These are phyloP conservation scores for Rhinichthys klamathensis DNA, from an alignment of 2,113 vertebrate species.

Conservation along the genomic window DNA sequence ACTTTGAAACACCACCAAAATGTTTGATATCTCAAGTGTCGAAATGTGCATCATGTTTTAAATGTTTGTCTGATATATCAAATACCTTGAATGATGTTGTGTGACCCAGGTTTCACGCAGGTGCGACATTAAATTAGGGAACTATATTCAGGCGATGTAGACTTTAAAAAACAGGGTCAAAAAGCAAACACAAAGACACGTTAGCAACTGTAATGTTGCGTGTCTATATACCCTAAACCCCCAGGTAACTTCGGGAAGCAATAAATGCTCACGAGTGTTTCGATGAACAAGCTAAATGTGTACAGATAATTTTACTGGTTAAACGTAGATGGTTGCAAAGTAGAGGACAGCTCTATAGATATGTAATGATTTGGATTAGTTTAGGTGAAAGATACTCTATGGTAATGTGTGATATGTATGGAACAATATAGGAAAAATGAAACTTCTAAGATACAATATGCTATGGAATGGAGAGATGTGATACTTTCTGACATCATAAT, in stretches of 20 bases:
- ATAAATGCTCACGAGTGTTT: slow-evolving; percentile 70
- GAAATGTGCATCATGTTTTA: slow-evolving; percentile 48
- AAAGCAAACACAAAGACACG: slow-evolving; percentile 59
- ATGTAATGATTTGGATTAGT: slow-evolving; percentile 50
- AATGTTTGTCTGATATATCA: slow-evolving; percentile 56
- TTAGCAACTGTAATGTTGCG: slow-evolving; percentile 58
- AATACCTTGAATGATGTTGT: slow-evolving; percentile 51
- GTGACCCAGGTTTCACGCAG: slow-evolving; percentile 46
- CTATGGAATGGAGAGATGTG: slow-evolving; percentile 38
- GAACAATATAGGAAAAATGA: slow-evolving; percentile 39
- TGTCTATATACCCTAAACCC: slow-evolving; percentile 60
- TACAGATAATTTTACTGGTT: slow-evolving; percentile 55
- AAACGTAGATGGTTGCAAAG: slow-evolving; percentile 42
- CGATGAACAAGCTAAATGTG: slow-evolving; percentile 48
- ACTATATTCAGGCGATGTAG: slow-evolving; percentile 51
- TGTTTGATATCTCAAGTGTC: slow-evolving; percentile 49
- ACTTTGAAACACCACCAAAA: slow-evolving; percentile 44
- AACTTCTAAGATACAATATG: slow-evolving; percentile 35
- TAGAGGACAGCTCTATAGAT: slow-evolving; percentile 56
- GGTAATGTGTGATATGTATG: slow-evolving; percentile 41
- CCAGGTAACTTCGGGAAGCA: slow-evolving; percentile 79
- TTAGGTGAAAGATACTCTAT: slow-evolving; percentile 41
- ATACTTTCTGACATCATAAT: slow-evolving; percentile 45
- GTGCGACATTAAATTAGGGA: slow-evolving; percentile 23
- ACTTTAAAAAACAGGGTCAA: slow-evolving; percentile 59